Conservation (phyloP, 2,113 vertebrate genomes). For the Morone chrysops region DNA sequence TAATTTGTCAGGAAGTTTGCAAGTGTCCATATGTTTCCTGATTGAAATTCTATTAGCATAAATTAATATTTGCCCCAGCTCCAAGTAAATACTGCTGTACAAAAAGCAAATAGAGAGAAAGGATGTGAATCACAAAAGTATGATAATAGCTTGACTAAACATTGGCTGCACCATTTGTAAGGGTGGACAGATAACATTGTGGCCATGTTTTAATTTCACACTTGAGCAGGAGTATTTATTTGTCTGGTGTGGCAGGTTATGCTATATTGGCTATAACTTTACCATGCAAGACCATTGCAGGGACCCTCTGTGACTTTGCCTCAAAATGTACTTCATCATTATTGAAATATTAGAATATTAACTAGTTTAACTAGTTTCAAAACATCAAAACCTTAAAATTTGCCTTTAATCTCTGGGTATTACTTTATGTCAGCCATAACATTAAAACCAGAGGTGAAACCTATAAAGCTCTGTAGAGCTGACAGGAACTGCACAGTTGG, state of each 20-base stretch:
- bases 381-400: too few species aligned
- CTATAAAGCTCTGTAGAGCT: background rate
- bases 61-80: slow-evolving; percentile 54
- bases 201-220: slow-evolving; percentile 74
- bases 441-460: background rate
- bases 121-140: slow-evolving; percentile 32
- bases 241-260: slow-evolving; percentile 11
- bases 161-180: slow-evolving; percentile 36
- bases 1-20: slow-evolving; percentile 33
- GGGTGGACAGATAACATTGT: slow-evolving; percentile 40
- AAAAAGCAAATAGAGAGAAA: slow-evolving; percentile 42
- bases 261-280: slow-evolving; percentile 4
- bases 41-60: slow-evolving; percentile 49
- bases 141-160: slow-evolving; percentile 34
- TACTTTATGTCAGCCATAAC: background rate
- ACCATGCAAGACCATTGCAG: background rate
- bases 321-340: background rate
- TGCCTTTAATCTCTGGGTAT: too few species aligned
- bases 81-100: slow-evolving; percentile 39
- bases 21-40: slow-evolving; percentile 50
- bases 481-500: too few species aligned
- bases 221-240: slow-evolving; percentile 61
- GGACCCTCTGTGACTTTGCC: background rate
- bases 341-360: background rate
- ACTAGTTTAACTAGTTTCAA: background rate